Evolutionary conservation across 2,113 vertebrate species (phyloP).

Genomic region (Emydura subglobosa): DNA sequence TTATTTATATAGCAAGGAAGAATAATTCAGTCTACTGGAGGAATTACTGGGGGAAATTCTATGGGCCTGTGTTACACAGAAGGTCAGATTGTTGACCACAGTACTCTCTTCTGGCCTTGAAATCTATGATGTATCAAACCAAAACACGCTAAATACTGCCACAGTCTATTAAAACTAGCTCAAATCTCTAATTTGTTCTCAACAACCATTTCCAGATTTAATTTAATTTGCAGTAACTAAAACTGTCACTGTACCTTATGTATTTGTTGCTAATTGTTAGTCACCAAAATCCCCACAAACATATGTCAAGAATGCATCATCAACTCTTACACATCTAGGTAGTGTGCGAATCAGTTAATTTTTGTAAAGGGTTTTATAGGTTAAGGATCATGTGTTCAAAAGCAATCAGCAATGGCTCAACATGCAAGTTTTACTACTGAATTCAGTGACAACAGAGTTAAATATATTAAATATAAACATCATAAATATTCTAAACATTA

Average conservation of each 20-base stretch:
- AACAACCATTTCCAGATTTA: not conserved
- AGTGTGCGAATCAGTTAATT: not conserved
- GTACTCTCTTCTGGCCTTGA: not conserved
- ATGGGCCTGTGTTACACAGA: not conserved
- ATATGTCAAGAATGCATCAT: not conserved
- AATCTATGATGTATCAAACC: not conserved
- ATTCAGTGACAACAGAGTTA: not conserved
- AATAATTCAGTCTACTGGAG: not conserved
- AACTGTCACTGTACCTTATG: not conserved
- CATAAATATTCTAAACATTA: not conserved
- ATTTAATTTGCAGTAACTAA: not conserved
- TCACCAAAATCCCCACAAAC: not conserved
- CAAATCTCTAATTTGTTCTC: not conserved
- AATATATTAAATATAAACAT: not conserved
- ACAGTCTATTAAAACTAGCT: not conserved
- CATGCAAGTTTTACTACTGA: not conserved
- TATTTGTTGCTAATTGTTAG: not conserved
- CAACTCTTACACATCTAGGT: not conserved
- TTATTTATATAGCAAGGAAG: not conserved
- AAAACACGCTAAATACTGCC: not conserved
- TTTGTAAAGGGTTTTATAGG: constrained; percentile 6
- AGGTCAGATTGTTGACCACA: not conserved
- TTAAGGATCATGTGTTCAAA: not conserved
- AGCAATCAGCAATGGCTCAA: not conserved
- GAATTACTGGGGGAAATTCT: not conserved